Percentiles rank a stretch among this genome's conserved stretches.
phyloP scores from a whole-genome alignment of 1,140 invertebrate genomes.

The Penaeus japonicus region DNA sequence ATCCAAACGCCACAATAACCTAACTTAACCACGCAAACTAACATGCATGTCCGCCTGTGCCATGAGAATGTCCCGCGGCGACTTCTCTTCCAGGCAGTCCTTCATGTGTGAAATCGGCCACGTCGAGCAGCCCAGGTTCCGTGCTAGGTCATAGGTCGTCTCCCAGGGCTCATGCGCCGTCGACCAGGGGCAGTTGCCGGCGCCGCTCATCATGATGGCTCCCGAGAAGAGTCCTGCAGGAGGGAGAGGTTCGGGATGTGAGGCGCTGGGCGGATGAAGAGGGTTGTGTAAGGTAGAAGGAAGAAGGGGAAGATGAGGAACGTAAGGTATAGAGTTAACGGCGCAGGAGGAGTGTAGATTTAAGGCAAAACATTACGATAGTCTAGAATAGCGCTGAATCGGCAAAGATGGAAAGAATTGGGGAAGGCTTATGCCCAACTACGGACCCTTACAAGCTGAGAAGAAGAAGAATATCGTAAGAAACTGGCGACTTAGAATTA shows the following conservation, averaged over 20 bases:
- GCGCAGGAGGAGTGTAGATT: too few relatives aligned
- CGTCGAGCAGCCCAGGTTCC: constrained; percentile 38
- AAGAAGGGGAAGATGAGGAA: too few relatives aligned
- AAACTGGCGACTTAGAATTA: background rate
- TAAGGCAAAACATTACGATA: too few relatives aligned
- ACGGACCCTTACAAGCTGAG: too few relatives aligned
- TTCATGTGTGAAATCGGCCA: background rate
- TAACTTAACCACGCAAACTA: background rate
- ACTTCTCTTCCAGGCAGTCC: constrained; percentile 19
- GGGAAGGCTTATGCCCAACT: too few relatives aligned
- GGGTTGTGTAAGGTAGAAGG: background rate
- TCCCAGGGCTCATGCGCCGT: constrained; percentile 15
- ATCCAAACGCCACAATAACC: background rate
- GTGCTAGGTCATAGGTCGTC: constrained; percentile 2
- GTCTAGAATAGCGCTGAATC: too few relatives aligned
- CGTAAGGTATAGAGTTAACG: too few relatives aligned
- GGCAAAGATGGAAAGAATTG: too few relatives aligned
- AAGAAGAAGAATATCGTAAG: too few relatives aligned
- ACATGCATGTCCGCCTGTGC: constrained; percentile 31
- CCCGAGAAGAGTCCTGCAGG: constrained; percentile 37
- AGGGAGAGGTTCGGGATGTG: background rate
- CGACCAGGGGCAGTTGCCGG: constrained; percentile 46
- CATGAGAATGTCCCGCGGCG: constrained; percentile 7
- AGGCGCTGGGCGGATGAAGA: background rate
- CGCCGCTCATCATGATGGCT: constrained; percentile 43